phyloP scores from a whole-genome alignment of 2,888 invertebrate species.

The Apamea monoglypha region DNA sequence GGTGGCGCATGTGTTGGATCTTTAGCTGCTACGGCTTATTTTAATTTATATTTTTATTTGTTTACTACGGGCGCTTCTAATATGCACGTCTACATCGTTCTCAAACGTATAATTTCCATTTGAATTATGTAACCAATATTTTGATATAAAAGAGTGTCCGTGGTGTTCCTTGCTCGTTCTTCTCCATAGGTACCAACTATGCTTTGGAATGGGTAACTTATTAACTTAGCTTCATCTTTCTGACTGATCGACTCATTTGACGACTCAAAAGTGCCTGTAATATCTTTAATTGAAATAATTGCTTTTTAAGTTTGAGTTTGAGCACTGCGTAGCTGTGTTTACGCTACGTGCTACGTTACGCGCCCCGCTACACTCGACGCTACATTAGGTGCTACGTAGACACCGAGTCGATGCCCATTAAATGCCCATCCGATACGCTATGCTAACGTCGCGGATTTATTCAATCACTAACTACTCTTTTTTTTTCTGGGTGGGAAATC shows the following conservation, averaged over 20 bases:
- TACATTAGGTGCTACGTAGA: background rate
- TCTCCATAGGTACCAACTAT: background rate
- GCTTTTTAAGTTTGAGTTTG: background rate
- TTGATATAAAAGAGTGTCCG: background rate
- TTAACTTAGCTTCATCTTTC: background rate
- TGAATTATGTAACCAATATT: background rate
- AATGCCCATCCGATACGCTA: background rate
- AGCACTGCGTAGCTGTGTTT: background rate
- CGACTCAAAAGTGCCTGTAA: background rate
- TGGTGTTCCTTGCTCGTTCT: background rate
- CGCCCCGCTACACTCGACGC: background rate
- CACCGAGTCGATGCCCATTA: background rate
- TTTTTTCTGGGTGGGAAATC: too few species aligned
- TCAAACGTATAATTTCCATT: background rate
- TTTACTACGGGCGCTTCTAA: too few species aligned
- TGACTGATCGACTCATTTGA: background rate
- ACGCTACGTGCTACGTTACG: background rate
- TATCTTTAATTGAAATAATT: background rate
- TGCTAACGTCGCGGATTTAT: too few species aligned
- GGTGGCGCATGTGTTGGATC: background rate
- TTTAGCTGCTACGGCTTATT: background rate
- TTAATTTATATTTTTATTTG: background rate
- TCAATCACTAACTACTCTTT: too few species aligned
- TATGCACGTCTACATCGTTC: background rate
- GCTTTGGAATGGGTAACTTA: background rate